Conservation (phyloP, 1,140 invertebrate genomes). For the Onthophagus taurus region DNA sequence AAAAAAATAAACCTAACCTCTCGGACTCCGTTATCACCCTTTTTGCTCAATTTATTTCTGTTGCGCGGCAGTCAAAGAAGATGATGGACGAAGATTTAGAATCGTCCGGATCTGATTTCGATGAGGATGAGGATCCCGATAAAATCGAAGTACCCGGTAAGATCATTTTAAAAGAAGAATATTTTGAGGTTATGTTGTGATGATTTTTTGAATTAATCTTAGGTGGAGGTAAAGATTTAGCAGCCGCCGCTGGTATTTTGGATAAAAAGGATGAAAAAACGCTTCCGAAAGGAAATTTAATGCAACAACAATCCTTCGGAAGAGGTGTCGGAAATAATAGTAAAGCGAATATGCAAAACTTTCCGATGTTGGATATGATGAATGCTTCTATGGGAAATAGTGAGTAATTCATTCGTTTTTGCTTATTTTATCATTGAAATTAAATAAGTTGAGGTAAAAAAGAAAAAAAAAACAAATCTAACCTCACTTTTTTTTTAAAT, state of each 20-base stretch:
- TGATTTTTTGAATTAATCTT: constrained; percentile 7
- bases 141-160: constrained; percentile 81
- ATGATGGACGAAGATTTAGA: constrained; percentile 47
- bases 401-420: constrained; percentile 6
- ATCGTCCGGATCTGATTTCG: constrained; percentile 69
- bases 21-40: neutral
- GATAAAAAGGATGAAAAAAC: constrained; percentile 28
- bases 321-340: constrained; percentile 19
- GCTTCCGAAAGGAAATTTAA: constrained; percentile 10
- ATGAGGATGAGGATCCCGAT: constrained; percentile 82
- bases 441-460: too few relatives aligned
- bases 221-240: constrained; percentile 74
- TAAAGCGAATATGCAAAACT: constrained; percentile 24
- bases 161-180: constrained; percentile 12
- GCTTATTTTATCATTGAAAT: neutral
- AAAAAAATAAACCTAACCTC: neutral
- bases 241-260: constrained; percentile 55
- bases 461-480: too few relatives aligned
- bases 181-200: neutral
- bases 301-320: neutral
- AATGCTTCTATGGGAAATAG: neutral
- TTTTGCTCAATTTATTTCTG: constrained; percentile 4
- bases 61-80: constrained; percentile 25
- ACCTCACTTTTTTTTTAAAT: too few relatives aligned
- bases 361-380: constrained; percentile 29